These are phyloP conservation scores for Pristionchus mayeri DNA, from an alignment of 2,888 invertebrate species.

Conservation along the genomic window DNA sequence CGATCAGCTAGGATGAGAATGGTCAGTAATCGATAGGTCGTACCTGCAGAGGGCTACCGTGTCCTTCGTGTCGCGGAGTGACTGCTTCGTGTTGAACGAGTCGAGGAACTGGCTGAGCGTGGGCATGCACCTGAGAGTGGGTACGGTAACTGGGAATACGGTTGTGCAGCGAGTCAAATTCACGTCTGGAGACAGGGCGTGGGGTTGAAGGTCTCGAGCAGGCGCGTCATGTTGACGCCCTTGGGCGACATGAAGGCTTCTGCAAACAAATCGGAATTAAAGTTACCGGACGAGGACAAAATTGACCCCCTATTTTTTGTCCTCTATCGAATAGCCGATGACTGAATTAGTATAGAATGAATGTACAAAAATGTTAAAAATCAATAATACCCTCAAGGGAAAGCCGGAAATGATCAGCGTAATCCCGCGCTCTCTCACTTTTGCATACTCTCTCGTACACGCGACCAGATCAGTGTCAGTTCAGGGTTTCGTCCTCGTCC, in stretches of 20 bases:
- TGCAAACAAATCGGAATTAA: conserved; percentile 32
- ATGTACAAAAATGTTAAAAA: too few relatives aligned
- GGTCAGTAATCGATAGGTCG: neutral
- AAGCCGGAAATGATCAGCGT: too few relatives aligned
- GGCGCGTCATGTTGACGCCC: conserved; percentile 39
- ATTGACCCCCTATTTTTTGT: too few relatives aligned
- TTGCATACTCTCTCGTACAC: too few relatives aligned
- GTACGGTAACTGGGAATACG: neutral
- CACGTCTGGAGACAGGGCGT: conserved; percentile 35
- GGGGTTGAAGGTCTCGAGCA: conserved; percentile 32
- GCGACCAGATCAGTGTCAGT: too few relatives aligned
- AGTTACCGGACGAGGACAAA: too few relatives aligned
- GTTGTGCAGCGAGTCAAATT: neutral
- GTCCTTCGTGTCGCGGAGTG: conserved; percentile 30
- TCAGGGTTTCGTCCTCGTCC: too few relatives aligned
- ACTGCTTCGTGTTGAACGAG: neutral
- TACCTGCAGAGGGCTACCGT: conserved; percentile 45
- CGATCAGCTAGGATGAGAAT: neutral
- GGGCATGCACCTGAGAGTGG: conserved; percentile 25
- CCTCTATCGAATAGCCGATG: too few relatives aligned
- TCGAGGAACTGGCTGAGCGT: conserved; percentile 21
- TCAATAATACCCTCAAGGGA: too few relatives aligned
- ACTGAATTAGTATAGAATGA: too few relatives aligned
- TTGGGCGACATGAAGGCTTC: conserved; percentile 41
- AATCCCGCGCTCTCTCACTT: too few relatives aligned